Conservation (phyloP, 1,140 invertebrate species). For the Penaeus chinensis region DNA sequence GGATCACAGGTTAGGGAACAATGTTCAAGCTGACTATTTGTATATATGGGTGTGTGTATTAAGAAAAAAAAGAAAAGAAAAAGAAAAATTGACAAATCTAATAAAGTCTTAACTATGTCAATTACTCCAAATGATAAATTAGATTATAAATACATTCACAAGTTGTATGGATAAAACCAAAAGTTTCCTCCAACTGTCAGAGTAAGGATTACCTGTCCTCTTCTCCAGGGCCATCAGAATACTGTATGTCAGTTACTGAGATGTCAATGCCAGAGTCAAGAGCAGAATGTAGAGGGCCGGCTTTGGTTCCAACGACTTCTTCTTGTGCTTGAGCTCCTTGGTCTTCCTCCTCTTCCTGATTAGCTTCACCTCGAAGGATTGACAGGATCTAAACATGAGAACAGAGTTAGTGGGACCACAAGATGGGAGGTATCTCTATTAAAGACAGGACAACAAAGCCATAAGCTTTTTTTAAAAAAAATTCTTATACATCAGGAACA, state of each 20-base stretch:
- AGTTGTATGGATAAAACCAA: no score
- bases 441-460: neutral
- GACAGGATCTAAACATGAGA: slow-evolving; percentile 18
- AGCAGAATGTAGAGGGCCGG: slow-evolving; percentile 4
- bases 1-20: no score
- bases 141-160: no score
- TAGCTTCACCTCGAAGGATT: slow-evolving; percentile 31
- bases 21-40: no score
- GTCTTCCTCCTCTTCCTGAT: neutral
- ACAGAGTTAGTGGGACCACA: neutral
- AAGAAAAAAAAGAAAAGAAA: no score
- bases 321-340: slow-evolving; percentile 14
- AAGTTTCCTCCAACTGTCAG: no score
- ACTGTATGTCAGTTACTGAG: slow-evolving; percentile 40
- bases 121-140: no score
- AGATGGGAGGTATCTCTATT: neutral
- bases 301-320: slow-evolving; percentile 6
- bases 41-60: no score
- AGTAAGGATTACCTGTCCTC: slow-evolving; percentile 23
- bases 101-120: no score
- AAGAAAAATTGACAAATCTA: no score
- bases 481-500: neutral
- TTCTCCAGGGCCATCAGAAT: slow-evolving; percentile 25
- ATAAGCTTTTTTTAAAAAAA: neutral
- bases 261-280: slow-evolving; percentile 47